A percentile compares a stretch with the other conserved stretches of the same genome.
phyloP scores from a whole-genome alignment of 2,797 vertebrate species.

The Onychomys arenicola region DNA sequence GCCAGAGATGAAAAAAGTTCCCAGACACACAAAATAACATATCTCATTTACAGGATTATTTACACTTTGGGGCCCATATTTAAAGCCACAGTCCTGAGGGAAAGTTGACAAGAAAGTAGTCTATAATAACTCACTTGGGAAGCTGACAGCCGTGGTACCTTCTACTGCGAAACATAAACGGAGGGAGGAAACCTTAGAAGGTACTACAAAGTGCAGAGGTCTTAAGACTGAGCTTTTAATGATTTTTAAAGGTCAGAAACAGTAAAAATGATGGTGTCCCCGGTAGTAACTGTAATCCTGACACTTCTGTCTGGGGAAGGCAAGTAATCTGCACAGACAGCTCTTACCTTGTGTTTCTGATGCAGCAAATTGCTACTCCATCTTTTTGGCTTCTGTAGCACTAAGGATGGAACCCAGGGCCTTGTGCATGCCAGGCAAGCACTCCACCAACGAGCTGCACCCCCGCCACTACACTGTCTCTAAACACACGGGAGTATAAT shows the following conservation, averaged over 20 bases:
- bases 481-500: not conserved
- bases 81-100: not conserved
- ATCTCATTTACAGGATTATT: slow-evolving; percentile 62
- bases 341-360: not conserved
- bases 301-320: not conserved
- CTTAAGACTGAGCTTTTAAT: slow-evolving; percentile 24
- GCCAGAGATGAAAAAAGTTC: slow-evolving; percentile 7
- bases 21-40: slow-evolving; percentile 43
- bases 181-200: not conserved
- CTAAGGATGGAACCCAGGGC: not conserved
- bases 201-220: not conserved
- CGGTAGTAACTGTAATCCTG: not conserved
- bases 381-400: not conserved
- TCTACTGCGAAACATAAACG: not conserved
- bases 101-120: not conserved
- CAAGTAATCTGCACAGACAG: slow-evolving; percentile 2
- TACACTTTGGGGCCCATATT: slow-evolving; percentile 27
- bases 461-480: not conserved
- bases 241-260: slow-evolving; percentile 48
- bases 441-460: not conserved
- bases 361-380: not conserved
- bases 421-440: not conserved
- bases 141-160: not conserved
- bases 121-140: not conserved
- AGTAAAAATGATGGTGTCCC: not conserved